These are phyloP conservation scores for Rhagophthalmus giganteus DNA, from an alignment of 2,888 invertebrate genomes.

Conservation along the genomic window DNA sequence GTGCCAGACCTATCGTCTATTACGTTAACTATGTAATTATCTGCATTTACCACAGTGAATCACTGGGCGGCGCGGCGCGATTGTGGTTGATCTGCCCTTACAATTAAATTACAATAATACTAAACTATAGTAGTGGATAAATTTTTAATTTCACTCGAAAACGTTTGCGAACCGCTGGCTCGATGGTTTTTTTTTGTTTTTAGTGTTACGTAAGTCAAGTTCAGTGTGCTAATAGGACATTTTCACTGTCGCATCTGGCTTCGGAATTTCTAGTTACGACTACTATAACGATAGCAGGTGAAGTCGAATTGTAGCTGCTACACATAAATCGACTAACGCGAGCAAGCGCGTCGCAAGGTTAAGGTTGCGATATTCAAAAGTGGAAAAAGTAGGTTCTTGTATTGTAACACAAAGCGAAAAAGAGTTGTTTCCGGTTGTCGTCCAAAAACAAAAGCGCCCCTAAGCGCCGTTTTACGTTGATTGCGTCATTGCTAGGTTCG, in stretches of 20 bases:
- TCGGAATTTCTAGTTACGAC: too few relatives aligned
- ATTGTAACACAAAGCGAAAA: too few relatives aligned
- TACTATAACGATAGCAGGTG: slow-evolving; percentile 29
- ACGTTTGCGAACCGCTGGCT: background rate
- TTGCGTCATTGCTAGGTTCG: slow-evolving; percentile 4
- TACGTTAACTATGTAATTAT: too few relatives aligned
- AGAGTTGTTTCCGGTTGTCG: too few relatives aligned
- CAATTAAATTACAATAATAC: too few relatives aligned
- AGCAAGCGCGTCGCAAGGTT: slow-evolving; percentile 25
- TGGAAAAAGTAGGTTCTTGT: slow-evolving; percentile 6
- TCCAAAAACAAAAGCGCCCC: too few relatives aligned
- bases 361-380: slow-evolving; percentile 22
- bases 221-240: slow-evolving; percentile 19
- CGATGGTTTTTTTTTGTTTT: background rate
- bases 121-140: too few relatives aligned
- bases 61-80: too few relatives aligned
- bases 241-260: slow-evolving; percentile 22
- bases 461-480: slow-evolving; percentile 12
- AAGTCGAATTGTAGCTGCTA: slow-evolving; percentile 21
- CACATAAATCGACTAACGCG: slow-evolving; percentile 13
- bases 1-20: background rate
- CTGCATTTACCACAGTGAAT: too few relatives aligned
- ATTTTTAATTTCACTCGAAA: too few relatives aligned
- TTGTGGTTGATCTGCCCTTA: too few relatives aligned
- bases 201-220: slow-evolving; percentile 6